Conservation (phyloP, 2,113 vertebrate genomes). For the Rhinolophus sinicus region DNA sequence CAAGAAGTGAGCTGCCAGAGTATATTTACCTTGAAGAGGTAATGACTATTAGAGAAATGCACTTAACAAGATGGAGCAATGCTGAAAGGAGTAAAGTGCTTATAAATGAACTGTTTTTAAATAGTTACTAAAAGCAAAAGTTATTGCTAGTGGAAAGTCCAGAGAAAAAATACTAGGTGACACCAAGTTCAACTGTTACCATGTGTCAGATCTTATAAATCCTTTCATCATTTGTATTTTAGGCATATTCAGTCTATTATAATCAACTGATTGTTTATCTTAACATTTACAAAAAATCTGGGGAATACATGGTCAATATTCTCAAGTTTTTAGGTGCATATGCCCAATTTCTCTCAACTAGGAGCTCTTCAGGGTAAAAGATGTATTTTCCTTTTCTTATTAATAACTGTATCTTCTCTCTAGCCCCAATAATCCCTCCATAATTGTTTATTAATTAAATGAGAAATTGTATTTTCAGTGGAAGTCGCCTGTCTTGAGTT, state of each 20-base stretch:
- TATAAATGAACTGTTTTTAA: conserved; percentile 17
- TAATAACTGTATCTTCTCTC: background rate
- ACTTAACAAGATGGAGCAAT: conserved; percentile 16
- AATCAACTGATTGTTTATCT: conserved; percentile 26
- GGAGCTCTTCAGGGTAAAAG: background rate
- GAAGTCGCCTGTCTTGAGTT: conserved; percentile 46
- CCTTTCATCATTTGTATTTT: conserved; percentile 25
- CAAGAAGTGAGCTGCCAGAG: background rate
- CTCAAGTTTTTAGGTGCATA: background rate
- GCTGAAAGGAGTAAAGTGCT: background rate
- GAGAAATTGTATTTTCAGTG: conserved; percentile 50
- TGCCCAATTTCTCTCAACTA: background rate
- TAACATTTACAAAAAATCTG: conserved; percentile 3
- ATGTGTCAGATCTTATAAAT: background rate
- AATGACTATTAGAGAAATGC: background rate
- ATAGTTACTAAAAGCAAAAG: conserved; percentile 17
- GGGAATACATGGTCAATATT: background rate
- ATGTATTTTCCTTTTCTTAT: conserved; percentile 20
- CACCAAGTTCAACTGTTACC: background rate
- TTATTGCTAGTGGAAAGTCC: conserved; percentile 6
- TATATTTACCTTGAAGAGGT: conserved; percentile 27
- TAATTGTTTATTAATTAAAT: conserved; percentile 59
- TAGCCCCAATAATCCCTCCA: conserved; percentile 27
- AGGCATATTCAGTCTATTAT: background rate
- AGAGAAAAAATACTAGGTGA: background rate